phyloP scores from a whole-genome alignment of 2,797 vertebrate genomes.

The Antrozous pallidus region DNA sequence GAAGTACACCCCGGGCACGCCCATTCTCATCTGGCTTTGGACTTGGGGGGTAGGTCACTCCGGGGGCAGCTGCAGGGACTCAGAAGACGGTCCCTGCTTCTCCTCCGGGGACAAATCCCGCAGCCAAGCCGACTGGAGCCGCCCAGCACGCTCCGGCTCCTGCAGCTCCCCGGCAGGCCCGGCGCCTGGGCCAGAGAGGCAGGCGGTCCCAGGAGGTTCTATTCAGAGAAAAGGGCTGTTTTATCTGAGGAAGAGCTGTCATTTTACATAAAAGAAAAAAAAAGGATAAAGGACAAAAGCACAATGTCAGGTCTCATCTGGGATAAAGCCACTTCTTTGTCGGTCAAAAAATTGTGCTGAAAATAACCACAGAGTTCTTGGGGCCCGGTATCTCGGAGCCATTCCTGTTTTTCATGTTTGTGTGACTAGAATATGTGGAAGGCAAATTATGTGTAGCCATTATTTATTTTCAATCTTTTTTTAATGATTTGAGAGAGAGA shows the following conservation, averaged over 20 bases:
- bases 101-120: conserved; percentile 35
- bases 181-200: too few species aligned
- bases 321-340: neutral
- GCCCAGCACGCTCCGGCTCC: neutral
- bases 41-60: neutral
- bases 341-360: neutral
- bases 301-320: conserved; percentile 11
- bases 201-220: neutral
- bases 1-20: neutral
- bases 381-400: neutral
- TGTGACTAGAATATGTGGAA: neutral
- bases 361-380: neutral
- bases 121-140: conserved; percentile 44
- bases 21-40: neutral
- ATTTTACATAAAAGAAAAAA: neutral
- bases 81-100: neutral
- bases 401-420: neutral
- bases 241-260: conserved; percentile 14
- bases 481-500: neutral
- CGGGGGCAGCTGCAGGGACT: neutral
- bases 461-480: neutral
- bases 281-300: neutral
- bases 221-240: neutral
- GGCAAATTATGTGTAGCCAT: neutral
- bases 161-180: too few species aligned